phyloP scores from a whole-genome alignment of 2,797 vertebrate genomes.

The Dendrocincla tyrannina region DNA sequence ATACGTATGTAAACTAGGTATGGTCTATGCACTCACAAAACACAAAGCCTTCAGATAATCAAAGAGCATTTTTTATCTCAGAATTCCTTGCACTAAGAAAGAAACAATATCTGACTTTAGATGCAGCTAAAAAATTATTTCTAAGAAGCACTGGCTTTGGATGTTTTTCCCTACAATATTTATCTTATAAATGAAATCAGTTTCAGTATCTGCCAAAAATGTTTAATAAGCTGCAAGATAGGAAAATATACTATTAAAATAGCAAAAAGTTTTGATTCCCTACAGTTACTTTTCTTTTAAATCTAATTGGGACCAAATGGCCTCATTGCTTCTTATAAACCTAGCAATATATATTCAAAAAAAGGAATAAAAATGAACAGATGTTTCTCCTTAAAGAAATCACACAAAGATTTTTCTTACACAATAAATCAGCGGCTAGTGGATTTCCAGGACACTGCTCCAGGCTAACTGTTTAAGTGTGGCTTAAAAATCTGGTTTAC shows the following conservation, averaged over 20 bases:
- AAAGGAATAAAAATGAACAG: conserved; percentile 80
- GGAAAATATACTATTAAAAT: conserved; percentile 66
- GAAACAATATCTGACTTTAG: neutral
- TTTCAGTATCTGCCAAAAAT: conserved; percentile 63
- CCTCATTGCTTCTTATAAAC: conserved; percentile 82
- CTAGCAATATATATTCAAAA: conserved; percentile 81
- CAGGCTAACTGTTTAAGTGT: conserved; percentile 70
- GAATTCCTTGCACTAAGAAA: neutral
- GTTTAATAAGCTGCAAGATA: conserved; percentile 72
- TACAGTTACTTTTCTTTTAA: conserved; percentile 68
- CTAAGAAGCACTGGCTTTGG: neutral
- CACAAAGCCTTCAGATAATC: neutral
- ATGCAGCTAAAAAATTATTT: neutral
- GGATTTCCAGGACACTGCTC: conserved; percentile 75
- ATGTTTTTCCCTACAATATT: conserved; percentile 4
- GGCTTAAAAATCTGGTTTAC: conserved; percentile 76
- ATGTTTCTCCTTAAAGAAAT: conserved; percentile 81
- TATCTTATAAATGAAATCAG: conserved; percentile 57
- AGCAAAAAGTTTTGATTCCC: conserved; percentile 70
- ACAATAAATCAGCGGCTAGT: conserved; percentile 82
- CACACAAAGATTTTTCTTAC: conserved; percentile 83
- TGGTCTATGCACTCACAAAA: neutral
- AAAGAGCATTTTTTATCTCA: neutral
- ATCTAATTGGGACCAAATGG: conserved; percentile 83
- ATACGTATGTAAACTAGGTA: neutral